Conservation (phyloP, 2,888 invertebrate genomes). For the Drosophila merina region DNA sequence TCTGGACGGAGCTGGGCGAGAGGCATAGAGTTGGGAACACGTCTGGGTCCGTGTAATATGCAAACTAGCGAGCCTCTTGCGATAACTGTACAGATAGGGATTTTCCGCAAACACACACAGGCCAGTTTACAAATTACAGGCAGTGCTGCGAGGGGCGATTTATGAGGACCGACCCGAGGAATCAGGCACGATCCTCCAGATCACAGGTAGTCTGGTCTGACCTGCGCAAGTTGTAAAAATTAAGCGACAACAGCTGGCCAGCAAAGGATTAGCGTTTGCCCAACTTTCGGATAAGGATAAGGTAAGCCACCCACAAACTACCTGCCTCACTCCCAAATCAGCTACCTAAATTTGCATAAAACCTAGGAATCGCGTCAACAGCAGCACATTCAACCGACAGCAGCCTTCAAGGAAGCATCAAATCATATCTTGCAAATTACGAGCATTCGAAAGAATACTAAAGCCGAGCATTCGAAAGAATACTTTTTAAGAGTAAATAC, state of each 20-base stretch:
- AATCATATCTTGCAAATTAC: conserved; percentile 6
- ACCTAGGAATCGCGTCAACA: neutral
- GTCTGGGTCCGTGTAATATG: conserved; percentile 74
- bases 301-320: conserved; percentile 7
- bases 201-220: conserved; percentile 33
- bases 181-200: conserved; percentile 52
- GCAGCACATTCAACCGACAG: conserved; percentile 29
- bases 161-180: conserved; percentile 26
- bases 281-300: conserved; percentile 11
- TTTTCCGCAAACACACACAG: conserved; percentile 15
- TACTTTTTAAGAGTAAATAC: neutral
- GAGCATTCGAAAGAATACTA: conserved; percentile 6
- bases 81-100: conserved; percentile 79
- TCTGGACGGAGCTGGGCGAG: conserved; percentile 23
- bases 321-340: conserved; percentile 13
- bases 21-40: conserved; percentile 55
- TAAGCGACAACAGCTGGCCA: conserved; percentile 23
- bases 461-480: conserved; percentile 22
- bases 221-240: neutral
- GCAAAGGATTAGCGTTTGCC: conserved; percentile 33
- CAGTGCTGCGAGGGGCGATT: conserved; percentile 44
- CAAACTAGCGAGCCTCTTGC: conserved; percentile 68
- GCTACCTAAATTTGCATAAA: conserved; percentile 41
- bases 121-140: conserved; percentile 64
- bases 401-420: conserved; percentile 30